Conservation (phyloP, 2,888 invertebrate species). For the Folsomia manolachei region DNA sequence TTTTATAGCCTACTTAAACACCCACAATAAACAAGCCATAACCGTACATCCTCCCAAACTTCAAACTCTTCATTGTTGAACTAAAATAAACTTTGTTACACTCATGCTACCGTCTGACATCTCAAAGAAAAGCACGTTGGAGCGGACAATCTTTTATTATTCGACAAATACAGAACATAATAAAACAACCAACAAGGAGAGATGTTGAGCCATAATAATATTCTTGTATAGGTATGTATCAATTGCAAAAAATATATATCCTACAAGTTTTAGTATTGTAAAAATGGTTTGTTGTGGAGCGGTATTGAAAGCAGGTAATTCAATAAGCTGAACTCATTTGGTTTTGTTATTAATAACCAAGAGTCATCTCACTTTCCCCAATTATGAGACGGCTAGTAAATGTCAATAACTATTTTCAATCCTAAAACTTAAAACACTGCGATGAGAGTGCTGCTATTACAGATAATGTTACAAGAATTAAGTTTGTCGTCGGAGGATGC, state of each 20-base stretch:
- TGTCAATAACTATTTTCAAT: background rate
- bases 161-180: no score
- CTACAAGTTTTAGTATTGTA: no score
- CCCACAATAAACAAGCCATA: background rate
- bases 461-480: no score
- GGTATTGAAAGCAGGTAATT: background rate
- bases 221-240: no score
- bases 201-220: no score
- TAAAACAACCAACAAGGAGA: no score
- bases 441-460: background rate
- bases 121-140: no score
- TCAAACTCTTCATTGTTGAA: background rate
- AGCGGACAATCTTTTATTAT: no score
- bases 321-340: background rate
- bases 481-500: no score
- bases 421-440: no score
- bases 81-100: background rate
- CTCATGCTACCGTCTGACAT: background rate
- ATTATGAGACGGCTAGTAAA: constrained; percentile 1
- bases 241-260: no score
- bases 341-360: background rate
- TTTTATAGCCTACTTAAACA: constrained; percentile 9
- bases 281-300: background rate
- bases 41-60: background rate
- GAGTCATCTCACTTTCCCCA: constrained; percentile 1